These are phyloP conservation scores for Neosilurus mollespiculum DNA, from an alignment of 2,797 vertebrate genomes.

Conservation along the genomic window DNA sequence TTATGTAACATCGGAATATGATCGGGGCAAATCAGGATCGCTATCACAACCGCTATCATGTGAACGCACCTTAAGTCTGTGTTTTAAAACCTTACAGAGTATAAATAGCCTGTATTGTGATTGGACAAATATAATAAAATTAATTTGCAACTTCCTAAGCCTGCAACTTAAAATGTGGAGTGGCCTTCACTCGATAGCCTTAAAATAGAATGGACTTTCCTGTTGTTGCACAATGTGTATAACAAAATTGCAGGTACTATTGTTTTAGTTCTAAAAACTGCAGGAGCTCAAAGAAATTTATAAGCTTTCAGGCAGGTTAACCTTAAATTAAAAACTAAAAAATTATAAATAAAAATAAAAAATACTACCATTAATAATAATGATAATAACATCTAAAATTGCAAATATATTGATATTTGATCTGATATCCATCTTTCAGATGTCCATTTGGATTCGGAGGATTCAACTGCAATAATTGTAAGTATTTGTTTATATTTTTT, in stretches of 20 bases:
- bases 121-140: neutral
- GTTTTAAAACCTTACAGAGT: neutral
- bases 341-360: too few species aligned
- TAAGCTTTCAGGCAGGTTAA: neutral
- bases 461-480: slow-evolving; percentile 96
- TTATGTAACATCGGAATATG: too few species aligned
- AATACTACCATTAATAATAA: too few species aligned
- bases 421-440: slow-evolving; percentile 67
- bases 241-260: too few species aligned
- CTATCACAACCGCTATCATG: too few species aligned
- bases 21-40: too few species aligned
- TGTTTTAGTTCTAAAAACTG: neutral
- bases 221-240: too few species aligned
- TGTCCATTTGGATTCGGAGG: slow-evolving; percentile 95
- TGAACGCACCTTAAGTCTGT: too few species aligned
- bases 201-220: neutral
- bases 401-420: neutral
- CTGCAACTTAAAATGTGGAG: neutral
- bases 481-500: slow-evolving; percentile 63
- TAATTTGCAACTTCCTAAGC: neutral
- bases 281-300: neutral
- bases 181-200: neutral
- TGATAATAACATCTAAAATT: too few species aligned
- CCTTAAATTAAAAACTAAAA: neutral
- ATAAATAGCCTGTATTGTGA: neutral